Conservation (phyloP, 2,888 invertebrate species). For the Tenthredo mesomela region DNA sequence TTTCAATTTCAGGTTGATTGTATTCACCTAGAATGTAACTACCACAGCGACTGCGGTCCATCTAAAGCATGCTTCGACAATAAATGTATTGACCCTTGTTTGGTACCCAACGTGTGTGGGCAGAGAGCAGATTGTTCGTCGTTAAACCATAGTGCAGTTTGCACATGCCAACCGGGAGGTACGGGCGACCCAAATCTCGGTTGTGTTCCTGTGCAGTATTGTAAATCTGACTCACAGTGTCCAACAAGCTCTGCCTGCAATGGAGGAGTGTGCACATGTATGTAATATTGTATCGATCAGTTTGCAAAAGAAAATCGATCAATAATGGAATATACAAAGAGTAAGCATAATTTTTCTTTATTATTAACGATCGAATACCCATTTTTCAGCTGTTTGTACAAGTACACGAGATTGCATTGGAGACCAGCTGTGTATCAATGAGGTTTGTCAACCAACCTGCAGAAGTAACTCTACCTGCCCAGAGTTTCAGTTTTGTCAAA, state of each 20-base stretch:
- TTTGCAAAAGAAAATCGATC: neutral
- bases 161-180: constrained; percentile 90
- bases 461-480: constrained; percentile 90
- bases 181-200: constrained; percentile 93
- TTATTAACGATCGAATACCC: neutral
- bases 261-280: constrained; percentile 89
- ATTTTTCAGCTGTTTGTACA: constrained; percentile 85
- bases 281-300: constrained; percentile 68
- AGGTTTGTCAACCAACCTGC: constrained; percentile 92
- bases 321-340: neutral
- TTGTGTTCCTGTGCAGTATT: constrained; percentile 91
- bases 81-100: constrained; percentile 91
- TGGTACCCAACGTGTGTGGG: constrained; percentile 90
- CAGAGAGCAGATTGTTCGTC: constrained; percentile 88
- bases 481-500: constrained; percentile 90
- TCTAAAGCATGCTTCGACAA: constrained; percentile 89
- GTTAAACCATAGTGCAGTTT: constrained; percentile 89
- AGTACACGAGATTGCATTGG: constrained; percentile 91
- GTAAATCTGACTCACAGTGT: constrained; percentile 89
- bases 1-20: constrained; percentile 81
- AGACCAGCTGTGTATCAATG: constrained; percentile 92
- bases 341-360: neutral
- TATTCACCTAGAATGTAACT: constrained; percentile 86
- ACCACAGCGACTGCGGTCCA: constrained; percentile 87
- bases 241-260: constrained; percentile 91